These are phyloP conservation scores for Electrona antarctica DNA, from an alignment of 2,113 vertebrate genomes.

Conservation along the genomic window DNA sequence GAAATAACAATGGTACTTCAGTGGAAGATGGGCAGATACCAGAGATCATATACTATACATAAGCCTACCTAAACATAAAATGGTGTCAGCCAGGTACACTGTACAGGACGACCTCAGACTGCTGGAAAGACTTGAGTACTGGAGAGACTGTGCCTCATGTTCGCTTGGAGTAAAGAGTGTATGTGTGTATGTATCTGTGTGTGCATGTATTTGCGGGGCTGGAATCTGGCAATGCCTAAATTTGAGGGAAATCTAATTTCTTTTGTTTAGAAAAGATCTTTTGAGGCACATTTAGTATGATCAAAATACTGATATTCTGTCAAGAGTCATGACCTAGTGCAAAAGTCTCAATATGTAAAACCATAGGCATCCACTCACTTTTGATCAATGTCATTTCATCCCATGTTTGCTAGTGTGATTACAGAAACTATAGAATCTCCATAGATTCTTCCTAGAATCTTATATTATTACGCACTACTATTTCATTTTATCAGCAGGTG, in stretches of 20 bases:
- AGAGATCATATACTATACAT: constrained; percentile 95
- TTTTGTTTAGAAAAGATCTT: constrained; percentile 10
- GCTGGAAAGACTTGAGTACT: constrained; percentile 48
- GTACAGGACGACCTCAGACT: constrained; percentile 54
- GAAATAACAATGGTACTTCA: constrained; percentile 95
- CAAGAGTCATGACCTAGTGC: constrained; percentile 7
- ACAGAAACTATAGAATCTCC: constrained; percentile 32
- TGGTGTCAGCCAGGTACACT: constrained; percentile 34
- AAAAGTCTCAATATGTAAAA: constrained; percentile 16
- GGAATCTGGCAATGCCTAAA: constrained; percentile 24
- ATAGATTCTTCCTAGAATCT: no score
- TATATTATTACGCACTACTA: constrained; percentile 43
- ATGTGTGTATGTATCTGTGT: background rate
- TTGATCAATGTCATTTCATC: constrained; percentile 21
- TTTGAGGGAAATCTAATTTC: constrained; percentile 21
- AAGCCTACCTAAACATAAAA: constrained; percentile 43
- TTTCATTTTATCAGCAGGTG: constrained; percentile 50
- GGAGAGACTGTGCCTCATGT: constrained; percentile 60
- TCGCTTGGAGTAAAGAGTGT: constrained; percentile 36
- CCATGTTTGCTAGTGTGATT: constrained; percentile 42
- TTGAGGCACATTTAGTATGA: constrained; percentile 17
- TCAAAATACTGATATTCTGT: constrained; percentile 34
- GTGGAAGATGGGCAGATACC: constrained; percentile 96
- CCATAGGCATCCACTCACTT: constrained; percentile 20
- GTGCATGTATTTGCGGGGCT: background rate